Evolutionary conservation across 2,888 invertebrate genomes (phyloP), one percentile per base, ranked within the genome.

Genomic region (Pseudoips prasinana): DNA sequence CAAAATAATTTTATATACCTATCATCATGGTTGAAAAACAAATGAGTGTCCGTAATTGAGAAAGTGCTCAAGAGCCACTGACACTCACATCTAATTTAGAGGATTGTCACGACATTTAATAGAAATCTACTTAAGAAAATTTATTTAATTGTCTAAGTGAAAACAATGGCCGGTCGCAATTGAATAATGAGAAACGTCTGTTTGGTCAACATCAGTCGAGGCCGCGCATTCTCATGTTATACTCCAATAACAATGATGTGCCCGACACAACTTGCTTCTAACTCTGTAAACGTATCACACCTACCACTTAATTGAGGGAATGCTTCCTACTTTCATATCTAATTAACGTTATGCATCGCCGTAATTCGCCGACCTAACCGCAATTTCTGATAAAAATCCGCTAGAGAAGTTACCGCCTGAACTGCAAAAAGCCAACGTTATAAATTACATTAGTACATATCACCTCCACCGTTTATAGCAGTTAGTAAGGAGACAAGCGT

Each of bases 101-200:
- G 64, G 69, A 69, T 59, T 64, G 67, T 66, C 71, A 64, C 60
- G 60, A 67, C 73, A 75, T 70, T 73, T 73, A 76, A 78, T 81
- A 78, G 73, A 80, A 81, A 78, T 73, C 74, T 72, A 73, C 70
- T 74, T 71, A 76, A 66, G 65, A 73, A 56, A 71, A 66, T 77
- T 75, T 73, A 72, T 77, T 78, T 81, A 78, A 78, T 81, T 83
- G 71, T 66, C 60, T 60, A 66, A 66, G 65, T 64, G 40, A 62
- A 77, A 74, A 87, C 86, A 86, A 87, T 86, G 68, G 86, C 65
- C 51, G 60, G 58, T 60, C 46, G 71, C 76, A 85, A 84, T 86
- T 86, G 84, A 79, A 77, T 80, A 84, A 85, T 85, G 85, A 70
- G 83, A 86, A 84, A 74, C 71, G 58, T 65, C 60, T 55, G 70